Conservation (phyloP, 2,888 invertebrate species). For the Acanthosepion esculentum region DNA sequence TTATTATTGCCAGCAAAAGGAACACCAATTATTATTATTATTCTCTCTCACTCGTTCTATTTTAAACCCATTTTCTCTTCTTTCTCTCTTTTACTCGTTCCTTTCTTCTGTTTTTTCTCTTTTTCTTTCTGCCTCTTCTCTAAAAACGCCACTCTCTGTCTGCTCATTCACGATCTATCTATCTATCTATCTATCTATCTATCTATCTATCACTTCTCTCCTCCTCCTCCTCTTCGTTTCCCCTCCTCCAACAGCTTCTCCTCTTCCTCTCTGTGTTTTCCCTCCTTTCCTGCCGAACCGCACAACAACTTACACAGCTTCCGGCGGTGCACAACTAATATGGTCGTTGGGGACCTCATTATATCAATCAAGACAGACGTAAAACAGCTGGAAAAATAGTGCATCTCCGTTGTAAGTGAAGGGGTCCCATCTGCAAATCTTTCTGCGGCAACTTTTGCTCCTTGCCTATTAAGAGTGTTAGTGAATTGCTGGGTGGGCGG, state of each 20-base stretch:
- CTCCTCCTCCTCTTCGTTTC: not conserved
- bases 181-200: not conserved
- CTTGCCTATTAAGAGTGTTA: not conserved
- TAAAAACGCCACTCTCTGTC: too few species aligned
- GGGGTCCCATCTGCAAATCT: constrained; percentile 10
- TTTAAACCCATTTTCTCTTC: too few species aligned
- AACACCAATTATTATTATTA: not conserved
- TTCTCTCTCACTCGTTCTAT: too few species aligned
- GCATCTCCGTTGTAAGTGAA: not conserved
- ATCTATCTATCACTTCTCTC: not conserved
- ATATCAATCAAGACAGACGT: not conserved
- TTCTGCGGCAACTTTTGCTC: not conserved
- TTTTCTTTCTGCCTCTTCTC: too few species aligned
- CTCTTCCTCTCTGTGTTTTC: not conserved
- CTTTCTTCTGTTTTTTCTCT: too few species aligned
- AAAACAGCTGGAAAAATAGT: constrained; percentile 25
- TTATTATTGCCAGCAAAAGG: too few species aligned
- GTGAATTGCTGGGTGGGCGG: not conserved
- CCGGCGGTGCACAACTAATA: not conserved
- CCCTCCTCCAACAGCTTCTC: not conserved
- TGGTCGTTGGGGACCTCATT: constrained; percentile 33
- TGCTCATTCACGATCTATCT: not conserved
- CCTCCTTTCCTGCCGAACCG: not conserved
- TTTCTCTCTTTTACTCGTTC: too few species aligned
- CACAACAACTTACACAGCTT: constrained; percentile 33